Evolutionary conservation across 92 coral and sea anemone species (phyloP).

Genomic region (Phenganax subtilis): DNA sequence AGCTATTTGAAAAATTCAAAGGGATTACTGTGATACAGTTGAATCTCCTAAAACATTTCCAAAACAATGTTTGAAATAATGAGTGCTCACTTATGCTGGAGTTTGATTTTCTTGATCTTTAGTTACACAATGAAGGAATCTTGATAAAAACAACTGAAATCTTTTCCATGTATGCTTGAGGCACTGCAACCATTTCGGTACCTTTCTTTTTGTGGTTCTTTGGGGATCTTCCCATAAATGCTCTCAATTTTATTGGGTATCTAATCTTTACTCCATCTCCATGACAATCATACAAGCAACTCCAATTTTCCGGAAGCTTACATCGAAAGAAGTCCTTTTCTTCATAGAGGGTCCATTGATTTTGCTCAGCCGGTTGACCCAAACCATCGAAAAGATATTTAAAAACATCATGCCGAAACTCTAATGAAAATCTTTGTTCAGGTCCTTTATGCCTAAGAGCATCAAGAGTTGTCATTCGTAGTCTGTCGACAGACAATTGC

Average conservation of each 20-base stretch:
- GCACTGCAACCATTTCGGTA: conserved; percentile 15
- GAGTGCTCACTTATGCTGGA: too few species aligned
- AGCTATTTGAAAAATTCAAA: too few species aligned
- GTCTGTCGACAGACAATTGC: conserved; percentile 44
- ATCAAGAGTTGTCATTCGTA: conserved; percentile 36
- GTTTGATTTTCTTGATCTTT: too few species aligned
- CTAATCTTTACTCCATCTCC: conserved; percentile 54
- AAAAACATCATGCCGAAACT: conserved; percentile 12
- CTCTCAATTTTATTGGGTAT: conserved; percentile 52
- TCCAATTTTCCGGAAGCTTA: conserved; percentile 34
- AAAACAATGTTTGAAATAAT: too few species aligned
- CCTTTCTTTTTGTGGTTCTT: conserved; percentile 20
- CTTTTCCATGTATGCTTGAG: conserved; percentile 42
- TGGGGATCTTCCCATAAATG: conserved; percentile 39
- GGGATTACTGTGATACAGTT: too few species aligned
- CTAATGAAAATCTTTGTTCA: conserved; percentile 43
- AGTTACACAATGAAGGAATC: conserved; percentile 24
- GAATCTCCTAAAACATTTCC: too few species aligned
- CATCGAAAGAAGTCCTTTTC: conserved; percentile 44
- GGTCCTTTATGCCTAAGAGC: conserved; percentile 47
- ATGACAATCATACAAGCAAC: conserved; percentile 43
- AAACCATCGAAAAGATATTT: not conserved
- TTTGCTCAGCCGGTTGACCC: conserved; percentile 6
- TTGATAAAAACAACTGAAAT: conserved; percentile 41
- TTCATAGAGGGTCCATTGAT: conserved; percentile 46